These are phyloP conservation scores for Helarctos malayanus DNA, from an alignment of 2,797 vertebrate species.

Conservation along the genomic window DNA sequence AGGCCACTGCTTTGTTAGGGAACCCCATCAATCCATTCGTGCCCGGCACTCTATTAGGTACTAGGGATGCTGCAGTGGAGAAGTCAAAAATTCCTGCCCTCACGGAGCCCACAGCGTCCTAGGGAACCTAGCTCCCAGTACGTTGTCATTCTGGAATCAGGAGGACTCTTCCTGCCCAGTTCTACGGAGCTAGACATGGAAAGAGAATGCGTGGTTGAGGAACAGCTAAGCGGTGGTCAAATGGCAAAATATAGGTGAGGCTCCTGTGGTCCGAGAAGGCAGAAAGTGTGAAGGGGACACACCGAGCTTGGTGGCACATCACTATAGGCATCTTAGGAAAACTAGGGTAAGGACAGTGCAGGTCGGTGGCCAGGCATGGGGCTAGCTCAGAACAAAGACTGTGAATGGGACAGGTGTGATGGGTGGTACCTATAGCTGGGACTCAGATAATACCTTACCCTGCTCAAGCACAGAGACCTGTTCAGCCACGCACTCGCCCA, in stretches of 20 bases:
- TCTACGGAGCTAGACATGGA: background rate
- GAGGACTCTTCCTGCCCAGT: background rate
- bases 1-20: background rate
- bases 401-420: background rate
- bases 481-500: background rate
- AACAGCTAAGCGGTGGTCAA: background rate
- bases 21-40: background rate
- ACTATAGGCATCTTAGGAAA: background rate
- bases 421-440: background rate
- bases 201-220: background rate
- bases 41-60: background rate
- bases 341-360: background rate
- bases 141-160: constrained; percentile 10
- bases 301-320: background rate
- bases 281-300: background rate
- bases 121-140: background rate
- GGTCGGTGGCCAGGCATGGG: background rate
- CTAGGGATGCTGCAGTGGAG: background rate
- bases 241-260: background rate
- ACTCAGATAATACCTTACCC: background rate
- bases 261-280: constrained; percentile 1
- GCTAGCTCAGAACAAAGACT: background rate
- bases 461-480: background rate
- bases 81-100: background rate
- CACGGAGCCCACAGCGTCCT: background rate